These are phyloP conservation scores for Phylloscopus collybita DNA, from an alignment of 2,797 vertebrate genomes.

Conservation along the genomic window DNA sequence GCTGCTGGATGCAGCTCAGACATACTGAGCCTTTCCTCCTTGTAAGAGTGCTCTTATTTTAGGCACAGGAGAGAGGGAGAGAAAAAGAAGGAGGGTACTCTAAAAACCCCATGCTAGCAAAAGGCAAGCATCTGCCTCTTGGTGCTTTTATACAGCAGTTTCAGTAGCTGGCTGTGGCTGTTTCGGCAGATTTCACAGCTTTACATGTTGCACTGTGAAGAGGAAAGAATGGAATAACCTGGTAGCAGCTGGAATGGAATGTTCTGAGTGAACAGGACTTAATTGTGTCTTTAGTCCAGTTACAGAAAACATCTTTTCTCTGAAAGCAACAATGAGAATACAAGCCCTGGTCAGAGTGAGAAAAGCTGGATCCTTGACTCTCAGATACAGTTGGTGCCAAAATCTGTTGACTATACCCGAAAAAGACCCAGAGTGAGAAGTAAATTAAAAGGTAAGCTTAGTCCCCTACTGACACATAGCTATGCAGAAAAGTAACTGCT, in stretches of 20 bases:
- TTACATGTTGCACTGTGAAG: fast-evolving
- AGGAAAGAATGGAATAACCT: neutral
- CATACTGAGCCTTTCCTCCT: neutral
- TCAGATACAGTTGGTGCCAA: neutral
- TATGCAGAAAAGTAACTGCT: neutral
- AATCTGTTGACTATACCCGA: constrained; percentile 66
- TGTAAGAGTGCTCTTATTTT: neutral
- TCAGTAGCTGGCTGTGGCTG: neutral
- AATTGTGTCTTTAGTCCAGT: constrained; percentile 20
- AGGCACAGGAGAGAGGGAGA: neutral
- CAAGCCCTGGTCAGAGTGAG: constrained; percentile 56
- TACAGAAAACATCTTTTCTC: constrained; percentile 75
- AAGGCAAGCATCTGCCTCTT: neutral
- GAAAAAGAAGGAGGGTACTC: neutral
- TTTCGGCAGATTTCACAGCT: neutral
- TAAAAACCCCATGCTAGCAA: fast-evolving
- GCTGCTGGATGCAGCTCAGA: neutral
- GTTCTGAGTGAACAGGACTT: neutral
- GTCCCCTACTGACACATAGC: neutral
- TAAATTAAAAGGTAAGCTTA: constrained; percentile 78
- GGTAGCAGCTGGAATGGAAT: neutral
- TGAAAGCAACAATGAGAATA: constrained; percentile 65
- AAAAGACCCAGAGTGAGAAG: constrained; percentile 76
- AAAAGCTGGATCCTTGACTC: constrained; percentile 67
- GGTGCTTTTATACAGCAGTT: neutral